These are phyloP conservation scores for Pygocentrus nattereri DNA, from an alignment of 2,797 vertebrate species.

Conservation along the genomic window DNA sequence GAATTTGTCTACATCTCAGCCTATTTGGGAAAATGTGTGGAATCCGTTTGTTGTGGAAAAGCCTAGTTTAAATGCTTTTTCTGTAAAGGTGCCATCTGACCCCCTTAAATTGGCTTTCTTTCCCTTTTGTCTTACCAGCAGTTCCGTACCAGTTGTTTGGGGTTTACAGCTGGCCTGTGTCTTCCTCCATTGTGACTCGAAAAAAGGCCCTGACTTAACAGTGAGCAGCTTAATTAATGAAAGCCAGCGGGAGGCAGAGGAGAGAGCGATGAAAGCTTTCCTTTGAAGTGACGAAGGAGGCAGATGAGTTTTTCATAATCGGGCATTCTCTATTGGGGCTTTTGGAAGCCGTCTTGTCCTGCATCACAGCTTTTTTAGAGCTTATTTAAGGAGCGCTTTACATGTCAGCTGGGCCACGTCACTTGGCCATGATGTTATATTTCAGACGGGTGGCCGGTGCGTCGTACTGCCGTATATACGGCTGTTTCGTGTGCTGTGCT, in stretches of 20 bases:
- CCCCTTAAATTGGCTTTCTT: slow-evolving; percentile 7
- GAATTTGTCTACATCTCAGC: too few species aligned
- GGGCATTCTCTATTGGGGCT: background rate
- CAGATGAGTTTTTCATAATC: slow-evolving; percentile 12
- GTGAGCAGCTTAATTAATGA: slow-evolving; percentile 56
- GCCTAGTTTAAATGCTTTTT: background rate
- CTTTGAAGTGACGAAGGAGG: slow-evolving; percentile 40
- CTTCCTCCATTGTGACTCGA: slow-evolving; percentile 29
- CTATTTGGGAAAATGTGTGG: too few species aligned
- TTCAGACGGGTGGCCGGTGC: too few species aligned
- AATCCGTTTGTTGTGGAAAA: background rate
- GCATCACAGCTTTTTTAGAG: background rate
- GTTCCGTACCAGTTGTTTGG: slow-evolving; percentile 46
- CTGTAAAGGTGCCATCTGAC: background rate
- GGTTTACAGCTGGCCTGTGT: slow-evolving; percentile 28
- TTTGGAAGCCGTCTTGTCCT: background rate
- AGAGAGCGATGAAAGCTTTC: slow-evolving; percentile 39
- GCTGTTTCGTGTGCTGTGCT: background rate
- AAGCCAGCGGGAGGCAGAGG: slow-evolving; percentile 38
- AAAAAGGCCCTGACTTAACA: slow-evolving; percentile 46
- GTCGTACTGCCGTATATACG: background rate
- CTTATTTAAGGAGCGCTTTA: background rate
- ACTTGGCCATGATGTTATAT: background rate
- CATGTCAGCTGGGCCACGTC: background rate
- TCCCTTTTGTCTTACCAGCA: background rate